These are phyloP conservation scores for silkworm (Bombyx mori) DNA, from an alignment of 1,140 invertebrate genomes.

Conservation along the genomic window DNA sequence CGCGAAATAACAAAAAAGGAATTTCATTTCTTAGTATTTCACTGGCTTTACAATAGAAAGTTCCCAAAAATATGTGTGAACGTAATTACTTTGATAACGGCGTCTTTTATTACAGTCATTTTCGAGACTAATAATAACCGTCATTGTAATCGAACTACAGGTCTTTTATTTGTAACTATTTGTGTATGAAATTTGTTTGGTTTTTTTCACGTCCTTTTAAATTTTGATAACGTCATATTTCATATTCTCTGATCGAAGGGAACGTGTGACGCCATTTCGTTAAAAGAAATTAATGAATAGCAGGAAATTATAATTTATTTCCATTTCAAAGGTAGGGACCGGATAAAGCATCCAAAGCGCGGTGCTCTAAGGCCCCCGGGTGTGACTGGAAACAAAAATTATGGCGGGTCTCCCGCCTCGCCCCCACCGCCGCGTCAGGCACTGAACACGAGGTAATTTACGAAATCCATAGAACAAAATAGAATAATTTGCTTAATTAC, in stretches of 20 bases:
- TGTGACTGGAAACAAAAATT: slow-evolving; percentile 32
- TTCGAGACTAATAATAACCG: no score
- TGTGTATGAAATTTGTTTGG: no score
- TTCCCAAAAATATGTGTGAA: no score
- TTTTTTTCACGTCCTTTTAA: no score
- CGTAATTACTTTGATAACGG: no score
- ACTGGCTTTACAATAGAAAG: no score
- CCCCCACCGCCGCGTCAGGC: slow-evolving; percentile 10
- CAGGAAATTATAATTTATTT: background rate
- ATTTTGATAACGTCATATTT: no score
- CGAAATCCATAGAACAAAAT: slow-evolving; percentile 18
- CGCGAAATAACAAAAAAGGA: slow-evolving; percentile 5
- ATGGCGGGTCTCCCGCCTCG: slow-evolving; percentile 14
- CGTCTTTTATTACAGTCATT: no score
- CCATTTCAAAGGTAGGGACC: background rate
- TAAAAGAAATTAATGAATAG: slow-evolving; percentile 1
- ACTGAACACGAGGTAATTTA: slow-evolving; percentile 21
- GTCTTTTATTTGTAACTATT: no score
- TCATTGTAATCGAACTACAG: no score
- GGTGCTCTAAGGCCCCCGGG: slow-evolving; percentile 17
- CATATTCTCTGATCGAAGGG: background rate
- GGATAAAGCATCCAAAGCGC: background rate
- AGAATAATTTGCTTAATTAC: slow-evolving; percentile 7
- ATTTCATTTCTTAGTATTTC: no score
- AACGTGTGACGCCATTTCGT: background rate